Conservation (phyloP, 2,113 vertebrate genomes). For the Tor tambroides region DNA sequence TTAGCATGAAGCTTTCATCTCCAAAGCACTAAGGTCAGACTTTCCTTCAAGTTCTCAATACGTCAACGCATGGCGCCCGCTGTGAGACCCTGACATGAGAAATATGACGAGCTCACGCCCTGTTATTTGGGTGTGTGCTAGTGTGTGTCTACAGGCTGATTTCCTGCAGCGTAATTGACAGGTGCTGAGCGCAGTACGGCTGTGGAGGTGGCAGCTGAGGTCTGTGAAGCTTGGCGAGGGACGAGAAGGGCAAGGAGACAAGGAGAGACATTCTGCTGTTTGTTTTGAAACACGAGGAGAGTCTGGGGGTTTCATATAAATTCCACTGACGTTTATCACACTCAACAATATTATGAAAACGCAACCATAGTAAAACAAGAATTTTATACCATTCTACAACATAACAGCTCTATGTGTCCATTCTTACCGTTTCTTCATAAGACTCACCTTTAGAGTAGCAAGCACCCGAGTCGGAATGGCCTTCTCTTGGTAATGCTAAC, state of each 20-base stretch:
- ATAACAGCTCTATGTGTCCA: neutral
- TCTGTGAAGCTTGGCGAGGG: neutral
- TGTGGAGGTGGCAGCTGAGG: slow-evolving; percentile 7
- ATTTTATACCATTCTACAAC: too few species aligned
- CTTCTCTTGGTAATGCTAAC: neutral
- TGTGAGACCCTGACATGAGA: neutral
- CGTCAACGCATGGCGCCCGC: neutral
- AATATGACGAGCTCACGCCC: neutral
- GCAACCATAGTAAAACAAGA: neutral
- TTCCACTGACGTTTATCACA: neutral
- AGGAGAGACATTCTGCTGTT: neutral
- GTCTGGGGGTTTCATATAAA: neutral
- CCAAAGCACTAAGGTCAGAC: neutral
- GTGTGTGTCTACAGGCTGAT: slow-evolving; percentile 34
- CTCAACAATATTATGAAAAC: neutral
- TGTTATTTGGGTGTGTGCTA: slow-evolving; percentile 29
- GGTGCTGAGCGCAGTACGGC: neutral
- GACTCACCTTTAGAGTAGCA: neutral
- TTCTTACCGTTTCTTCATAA: neutral
- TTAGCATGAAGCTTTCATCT: neutral
- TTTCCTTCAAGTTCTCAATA: neutral
- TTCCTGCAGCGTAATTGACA: slow-evolving; percentile 7
- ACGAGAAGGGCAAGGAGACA: too few species aligned
- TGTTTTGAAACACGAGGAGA: slow-evolving; percentile 9
- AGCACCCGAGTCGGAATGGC: neutral